phyloP scores from a whole-genome alignment of 1,140 invertebrate species.

The Drosophila sturtevanti region DNA sequence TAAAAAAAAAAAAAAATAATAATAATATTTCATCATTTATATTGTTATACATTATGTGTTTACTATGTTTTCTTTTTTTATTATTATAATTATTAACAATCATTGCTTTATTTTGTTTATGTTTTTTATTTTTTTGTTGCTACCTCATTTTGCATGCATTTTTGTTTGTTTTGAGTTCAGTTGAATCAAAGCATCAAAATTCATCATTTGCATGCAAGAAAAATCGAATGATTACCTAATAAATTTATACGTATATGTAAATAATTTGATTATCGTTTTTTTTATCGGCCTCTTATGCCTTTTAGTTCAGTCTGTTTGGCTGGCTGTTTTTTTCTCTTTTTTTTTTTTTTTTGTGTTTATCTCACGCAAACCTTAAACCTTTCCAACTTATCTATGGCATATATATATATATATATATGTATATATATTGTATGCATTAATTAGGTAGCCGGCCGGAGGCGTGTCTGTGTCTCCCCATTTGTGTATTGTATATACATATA shows the following conservation, averaged over 20 bases:
- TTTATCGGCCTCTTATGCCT: neutral
- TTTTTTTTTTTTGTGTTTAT: neutral
- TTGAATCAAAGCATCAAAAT: slow-evolving; percentile 9
- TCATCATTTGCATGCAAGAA: slow-evolving; percentile 50
- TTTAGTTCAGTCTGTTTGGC: too few species aligned
- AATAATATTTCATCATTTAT: slow-evolving; percentile 48
- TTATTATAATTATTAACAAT: slow-evolving; percentile 39
- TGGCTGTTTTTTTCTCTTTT: neutral
- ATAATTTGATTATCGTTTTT: slow-evolving; percentile 40
- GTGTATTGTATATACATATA: too few species aligned
- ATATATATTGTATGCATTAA: neutral
- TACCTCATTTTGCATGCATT: slow-evolving; percentile 47
- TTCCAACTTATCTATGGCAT: neutral
- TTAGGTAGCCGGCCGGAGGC: slow-evolving; percentile 5
- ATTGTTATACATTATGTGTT: slow-evolving; percentile 1
- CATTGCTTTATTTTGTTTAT: slow-evolving; percentile 10
- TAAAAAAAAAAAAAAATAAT: slow-evolving; percentile 17
- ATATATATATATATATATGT: neutral
- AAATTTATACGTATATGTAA: slow-evolving; percentile 65
- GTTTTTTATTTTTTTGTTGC: slow-evolving; percentile 20
- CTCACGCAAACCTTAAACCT: neutral
- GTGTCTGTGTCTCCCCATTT: slow-evolving; percentile 7
- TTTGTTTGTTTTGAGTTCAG: neutral
- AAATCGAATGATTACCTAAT: slow-evolving; percentile 68
- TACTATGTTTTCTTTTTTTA: slow-evolving; percentile 17